Conservation (phyloP, 2,888 invertebrate species). For the Epinotia nisella region DNA sequence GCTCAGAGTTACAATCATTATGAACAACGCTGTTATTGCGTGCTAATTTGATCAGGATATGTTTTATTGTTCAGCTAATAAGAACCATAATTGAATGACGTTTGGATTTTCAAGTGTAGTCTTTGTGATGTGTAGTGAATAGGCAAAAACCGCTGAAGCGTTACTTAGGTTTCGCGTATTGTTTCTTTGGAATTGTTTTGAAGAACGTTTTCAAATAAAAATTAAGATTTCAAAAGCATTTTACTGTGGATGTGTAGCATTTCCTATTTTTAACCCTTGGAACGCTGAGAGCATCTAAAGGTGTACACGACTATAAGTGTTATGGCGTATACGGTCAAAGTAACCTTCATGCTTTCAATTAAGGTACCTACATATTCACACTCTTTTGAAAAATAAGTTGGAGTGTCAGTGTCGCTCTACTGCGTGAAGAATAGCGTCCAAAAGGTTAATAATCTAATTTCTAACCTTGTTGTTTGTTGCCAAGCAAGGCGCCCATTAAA, state of each 20-base stretch:
- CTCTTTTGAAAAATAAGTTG: too few relatives aligned
- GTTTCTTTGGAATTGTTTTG: constrained; percentile 11
- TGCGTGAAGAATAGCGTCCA: too few relatives aligned
- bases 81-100: constrained; percentile 61
- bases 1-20: neutral
- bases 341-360: too few relatives aligned
- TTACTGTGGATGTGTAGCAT: too few relatives aligned
- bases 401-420: too few relatives aligned
- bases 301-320: too few relatives aligned
- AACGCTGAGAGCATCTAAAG: too few relatives aligned
- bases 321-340: too few relatives aligned
- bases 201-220: neutral
- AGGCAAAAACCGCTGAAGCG: constrained; percentile 26
- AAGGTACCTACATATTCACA: too few relatives aligned
- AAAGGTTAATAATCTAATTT: too few relatives aligned
- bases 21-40: constrained; percentile 26
- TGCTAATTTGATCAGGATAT: constrained; percentile 39
- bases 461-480: too few relatives aligned
- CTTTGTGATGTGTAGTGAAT: constrained; percentile 14
- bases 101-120: constrained; percentile 25
- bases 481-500: too few relatives aligned
- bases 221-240: neutral
- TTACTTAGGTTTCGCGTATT: constrained; percentile 7
- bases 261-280: neutral
- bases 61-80: constrained; percentile 33